These are phyloP conservation scores for Neogobius melanostomus DNA, from an alignment of 2,113 vertebrate genomes.

Conservation along the genomic window DNA sequence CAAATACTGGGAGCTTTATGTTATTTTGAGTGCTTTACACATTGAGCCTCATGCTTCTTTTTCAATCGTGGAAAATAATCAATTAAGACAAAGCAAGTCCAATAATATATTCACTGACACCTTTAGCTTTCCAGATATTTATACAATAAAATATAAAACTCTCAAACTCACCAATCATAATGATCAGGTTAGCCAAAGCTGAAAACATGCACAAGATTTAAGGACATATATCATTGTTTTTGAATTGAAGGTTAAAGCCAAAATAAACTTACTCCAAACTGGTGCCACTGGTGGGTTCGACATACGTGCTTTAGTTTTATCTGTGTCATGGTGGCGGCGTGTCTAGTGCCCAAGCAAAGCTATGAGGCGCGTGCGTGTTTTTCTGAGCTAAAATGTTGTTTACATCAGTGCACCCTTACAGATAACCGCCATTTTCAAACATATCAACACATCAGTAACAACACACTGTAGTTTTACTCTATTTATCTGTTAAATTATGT, in stretches of 20 bases:
- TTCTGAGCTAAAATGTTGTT: conserved; percentile 54
- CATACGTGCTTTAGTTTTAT: conserved; percentile 46
- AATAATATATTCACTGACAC: background rate
- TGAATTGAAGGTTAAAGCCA: background rate
- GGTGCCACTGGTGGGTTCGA: conserved; percentile 38
- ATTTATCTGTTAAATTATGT: background rate
- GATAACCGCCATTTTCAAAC: background rate
- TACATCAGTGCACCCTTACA: background rate
- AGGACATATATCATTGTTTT: background rate
- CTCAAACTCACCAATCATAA: conserved; percentile 55
- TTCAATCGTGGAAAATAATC: conserved; percentile 12
- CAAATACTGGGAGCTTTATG: background rate
- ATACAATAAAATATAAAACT: background rate
- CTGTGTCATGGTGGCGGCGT: conserved; percentile 21
- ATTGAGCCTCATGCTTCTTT: background rate
- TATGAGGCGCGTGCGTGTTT: conserved; percentile 42
- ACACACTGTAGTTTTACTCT: too few species aligned
- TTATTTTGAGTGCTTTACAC: conserved; percentile 1
- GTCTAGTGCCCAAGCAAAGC: conserved; percentile 6
- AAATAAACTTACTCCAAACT: conserved; percentile 66
- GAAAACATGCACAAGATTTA: conserved; percentile 33
- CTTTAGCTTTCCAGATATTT: background rate
- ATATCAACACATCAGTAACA: background rate
- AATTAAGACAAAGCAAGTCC: too few species aligned
- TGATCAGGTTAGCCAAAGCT: conserved; percentile 53